Evolutionary conservation across 1,140 invertebrate species (phyloP).

Genomic region (Hylyphantes graminicola): DNA sequence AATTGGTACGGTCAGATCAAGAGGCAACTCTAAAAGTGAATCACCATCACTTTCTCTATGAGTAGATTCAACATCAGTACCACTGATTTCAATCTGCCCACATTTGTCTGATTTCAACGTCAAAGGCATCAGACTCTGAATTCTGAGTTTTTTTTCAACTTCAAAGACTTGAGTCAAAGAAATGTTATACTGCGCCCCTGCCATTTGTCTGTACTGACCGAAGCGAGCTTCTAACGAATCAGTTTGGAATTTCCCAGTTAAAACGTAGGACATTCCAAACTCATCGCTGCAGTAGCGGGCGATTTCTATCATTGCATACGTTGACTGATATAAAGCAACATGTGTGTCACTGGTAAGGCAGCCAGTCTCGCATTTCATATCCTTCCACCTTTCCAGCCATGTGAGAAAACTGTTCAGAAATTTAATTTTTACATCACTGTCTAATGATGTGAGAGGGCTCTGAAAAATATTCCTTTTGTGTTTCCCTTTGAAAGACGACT

Average conservation of each 20-base stretch:
- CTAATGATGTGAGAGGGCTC: background rate
- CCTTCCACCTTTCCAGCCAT: background rate
- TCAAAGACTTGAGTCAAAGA: constrained; percentile 55
- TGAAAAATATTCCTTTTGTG: background rate
- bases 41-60: too few species aligned
- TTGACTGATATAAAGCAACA: background rate
- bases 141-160: constrained; percentile 12
- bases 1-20: too few species aligned
- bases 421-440: background rate
- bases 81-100: too few species aligned
- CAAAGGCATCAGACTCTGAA: too few species aligned
- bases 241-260: constrained; percentile 53
- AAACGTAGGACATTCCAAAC: background rate
- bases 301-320: background rate
- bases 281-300: background rate
- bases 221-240: constrained; percentile 41
- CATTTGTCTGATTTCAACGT: too few species aligned
- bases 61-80: too few species aligned
- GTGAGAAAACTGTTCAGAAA: background rate
- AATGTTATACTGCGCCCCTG: constrained; percentile 26
- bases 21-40: too few species aligned
- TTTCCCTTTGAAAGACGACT: background rate
- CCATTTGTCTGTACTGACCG: constrained; percentile 48
- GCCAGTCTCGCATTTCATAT: background rate
- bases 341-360: background rate